Evolutionary conservation across 1,140 invertebrate species (phyloP), one percentile per base, ranked within the genome.

Genomic region (Drosophila fuyamai): DNA sequence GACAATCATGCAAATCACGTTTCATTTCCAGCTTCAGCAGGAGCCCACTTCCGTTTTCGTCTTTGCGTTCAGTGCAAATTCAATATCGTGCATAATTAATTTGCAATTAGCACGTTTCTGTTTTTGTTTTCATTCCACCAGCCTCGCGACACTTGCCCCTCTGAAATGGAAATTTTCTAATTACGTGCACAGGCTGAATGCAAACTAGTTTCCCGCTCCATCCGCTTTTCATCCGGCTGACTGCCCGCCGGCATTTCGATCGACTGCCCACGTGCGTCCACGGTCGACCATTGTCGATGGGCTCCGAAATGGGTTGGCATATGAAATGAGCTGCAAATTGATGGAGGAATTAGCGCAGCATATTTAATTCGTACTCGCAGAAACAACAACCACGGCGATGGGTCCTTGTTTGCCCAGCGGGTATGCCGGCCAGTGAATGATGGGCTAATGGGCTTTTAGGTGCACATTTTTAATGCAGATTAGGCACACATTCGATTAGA

Each of bases 81-180:
- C 90, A 92, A 91, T 92, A 91, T 90, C 81, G 46, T 92, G 90
- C 90, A 92, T 92, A 92, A 92, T 92, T 92, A 92, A 92, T 92
- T 89, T 91, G 90, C 90, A 91, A 90, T 92, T 92, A 92, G 90
- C 90, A 92, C 90, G 90, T 89, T 91, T 76, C 84, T 90, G 86
- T 85, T 92, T 91, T 91, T 90, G 90, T 88, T 91, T 91, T 89
- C 83, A 73, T 84, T 78, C 75, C 74, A 66, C 76, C 68, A 73
- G 14, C 43, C 46, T 13, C 14, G 4, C 43, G 43, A 50, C 67
- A 41, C 35, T 61, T 44, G 43, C 41, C 53, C 32, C 51, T 47
- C 35, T 18, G 43, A 61, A 61, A 70, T 62, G 51, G 61, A 89
- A 89, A 91, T 80, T 82, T 91, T 85, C 84, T 89, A 91, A 91